Base-by-base conservation (phyloP, 2,113 vertebrate species). In the Tiliqua scincoides region DNA sequence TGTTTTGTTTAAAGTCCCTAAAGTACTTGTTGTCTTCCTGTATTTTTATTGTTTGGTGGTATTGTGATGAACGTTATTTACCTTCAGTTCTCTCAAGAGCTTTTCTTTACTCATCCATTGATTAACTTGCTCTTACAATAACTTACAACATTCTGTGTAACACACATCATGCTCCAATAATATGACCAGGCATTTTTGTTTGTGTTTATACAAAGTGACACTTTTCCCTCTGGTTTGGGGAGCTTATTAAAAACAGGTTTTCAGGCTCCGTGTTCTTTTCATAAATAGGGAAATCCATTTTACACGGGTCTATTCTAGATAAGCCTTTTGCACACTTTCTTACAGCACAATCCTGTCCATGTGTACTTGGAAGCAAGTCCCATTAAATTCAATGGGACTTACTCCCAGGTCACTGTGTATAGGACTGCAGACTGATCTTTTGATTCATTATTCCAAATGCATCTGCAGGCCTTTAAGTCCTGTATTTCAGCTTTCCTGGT, bases 61-160 rank as follows among this genome's bases (percentile, higher is more conserved):
- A 20, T 91, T 91, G 67, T 82, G 27, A 48, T 73, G 68, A 54
- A 48, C 65, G 52, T 35, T 76, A n/a, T 84, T 75, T 85, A 85
- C 52, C 21, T 48, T 43, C 40, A 65, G 21, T 37, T 62, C 30
- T 83, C 86, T 77, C 79, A 37, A 30, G 68, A 48, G 75, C 54
- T 83, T 65, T 84, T 87, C 78, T 32, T 37, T 82, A 52, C 43
- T 89, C 0, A 25, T 32, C 0, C 54, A 37, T 35, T 57, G n/a
- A 10, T 35, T 27, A 5, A 70, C n/a, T 20, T 9, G 89, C 76
- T n/a, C 14, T 2, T 87, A 17, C 40, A 74, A 63, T 35, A n/a
- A n/a, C n/a, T n/a, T n/a, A 20, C 21, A 73, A 32, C 92, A n/a
- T 48, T 84, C 57, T 61, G 52, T 63, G 40, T 0, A 43, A 15